Percentiles rank a stretch among this genome's conserved stretches.
phyloP scores from a whole-genome alignment of 2,888 invertebrate genomes.

The Pristionchus maxplancki region DNA sequence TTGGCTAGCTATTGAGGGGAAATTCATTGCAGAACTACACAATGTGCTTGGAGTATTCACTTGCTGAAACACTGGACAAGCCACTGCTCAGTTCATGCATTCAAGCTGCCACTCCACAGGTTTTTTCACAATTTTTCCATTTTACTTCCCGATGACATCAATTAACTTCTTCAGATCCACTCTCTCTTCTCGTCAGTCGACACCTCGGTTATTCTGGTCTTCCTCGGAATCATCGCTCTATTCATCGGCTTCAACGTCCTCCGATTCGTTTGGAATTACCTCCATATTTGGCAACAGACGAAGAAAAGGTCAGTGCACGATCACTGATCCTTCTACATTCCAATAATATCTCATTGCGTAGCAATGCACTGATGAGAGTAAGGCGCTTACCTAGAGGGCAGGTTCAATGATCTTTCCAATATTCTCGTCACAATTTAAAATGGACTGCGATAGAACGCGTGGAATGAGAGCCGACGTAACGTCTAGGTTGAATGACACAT shows the following conservation, averaged over 20 bases:
- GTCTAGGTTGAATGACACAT: not conserved
- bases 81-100: slow-evolving; percentile 43
- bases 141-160: not conserved
- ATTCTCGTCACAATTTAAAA: no score
- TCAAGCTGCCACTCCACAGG: slow-evolving; percentile 37
- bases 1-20: not conserved
- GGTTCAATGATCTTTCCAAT: not conserved
- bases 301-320: slow-evolving; percentile 59
- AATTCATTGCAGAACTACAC: slow-evolving; percentile 65
- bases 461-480: not conserved
- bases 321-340: not conserved
- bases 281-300: slow-evolving; percentile 68
- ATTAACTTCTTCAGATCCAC: slow-evolving; percentile 35
- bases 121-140: not conserved
- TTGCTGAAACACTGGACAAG: slow-evolving; percentile 51
- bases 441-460: not conserved
- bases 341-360: no score
- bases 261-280: slow-evolving; percentile 58
- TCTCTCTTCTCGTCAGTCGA: slow-evolving; percentile 54
- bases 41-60: slow-evolving; percentile 64
- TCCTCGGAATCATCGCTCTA: slow-evolving; percentile 52
- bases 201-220: slow-evolving; percentile 53
- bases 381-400: no score
- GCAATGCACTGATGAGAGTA: no score
- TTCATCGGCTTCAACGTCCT: slow-evolving; percentile 54